These are phyloP conservation scores for Cercopithecus mona DNA, from an alignment of 2,113 vertebrate species.

Conservation along the genomic window DNA sequence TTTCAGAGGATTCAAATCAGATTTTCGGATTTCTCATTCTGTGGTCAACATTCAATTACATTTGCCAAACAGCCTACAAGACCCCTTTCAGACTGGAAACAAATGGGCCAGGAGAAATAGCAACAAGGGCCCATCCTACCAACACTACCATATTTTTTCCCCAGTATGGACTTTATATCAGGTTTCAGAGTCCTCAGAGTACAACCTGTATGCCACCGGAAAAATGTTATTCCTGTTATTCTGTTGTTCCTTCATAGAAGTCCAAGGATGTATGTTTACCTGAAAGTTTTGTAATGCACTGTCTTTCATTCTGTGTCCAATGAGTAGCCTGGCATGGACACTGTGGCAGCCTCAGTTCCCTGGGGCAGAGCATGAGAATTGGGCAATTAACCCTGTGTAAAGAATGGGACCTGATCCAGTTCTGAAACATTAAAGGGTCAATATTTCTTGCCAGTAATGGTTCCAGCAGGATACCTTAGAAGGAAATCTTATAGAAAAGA, in stretches of 20 bases:
- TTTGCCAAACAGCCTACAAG: neutral
- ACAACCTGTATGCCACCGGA: neutral
- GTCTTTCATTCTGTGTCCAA: neutral
- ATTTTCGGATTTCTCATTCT: neutral
- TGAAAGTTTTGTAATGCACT: neutral
- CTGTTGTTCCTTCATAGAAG: neutral
- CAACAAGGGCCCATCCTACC: neutral
- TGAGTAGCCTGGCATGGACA: neutral
- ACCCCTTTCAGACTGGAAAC: neutral
- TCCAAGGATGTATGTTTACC: neutral
- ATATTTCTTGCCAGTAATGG: neutral
- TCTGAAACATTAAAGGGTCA: neutral
- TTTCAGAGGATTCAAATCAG: neutral
- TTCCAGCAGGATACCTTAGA: neutral
- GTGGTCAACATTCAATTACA: neutral
- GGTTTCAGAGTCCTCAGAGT: neutral
- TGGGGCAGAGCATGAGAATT: neutral
- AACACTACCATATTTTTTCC: neutral
- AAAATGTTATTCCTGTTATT: neutral
- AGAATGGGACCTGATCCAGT: neutral
- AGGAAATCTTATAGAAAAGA: slow-evolving; percentile 5
- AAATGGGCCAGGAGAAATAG: neutral
- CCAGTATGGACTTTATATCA: neutral
- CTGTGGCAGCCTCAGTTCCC: neutral
- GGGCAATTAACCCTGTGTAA: neutral